Percentiles rank a stretch among this genome's conserved stretches.
These are phyloP conservation scores for Cephalopachus bancanus DNA, from an alignment of 2,797 vertebrate genomes.

Conservation along the genomic window DNA sequence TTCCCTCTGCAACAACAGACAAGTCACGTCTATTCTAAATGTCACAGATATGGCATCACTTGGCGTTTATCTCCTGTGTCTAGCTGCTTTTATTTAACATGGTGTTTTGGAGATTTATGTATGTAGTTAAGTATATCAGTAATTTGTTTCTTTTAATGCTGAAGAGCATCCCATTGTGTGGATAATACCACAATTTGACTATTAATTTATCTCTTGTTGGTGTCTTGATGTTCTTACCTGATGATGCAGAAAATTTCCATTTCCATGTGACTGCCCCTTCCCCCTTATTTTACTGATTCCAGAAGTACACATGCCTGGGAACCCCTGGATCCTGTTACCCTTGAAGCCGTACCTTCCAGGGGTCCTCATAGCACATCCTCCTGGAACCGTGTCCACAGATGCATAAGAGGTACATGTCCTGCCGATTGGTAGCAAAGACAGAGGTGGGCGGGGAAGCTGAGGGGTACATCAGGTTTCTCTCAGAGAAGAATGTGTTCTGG, in stretches of 20 bases:
- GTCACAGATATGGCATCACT: rapidly evolving
- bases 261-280: rapidly evolving
- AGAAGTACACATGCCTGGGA: not conserved
- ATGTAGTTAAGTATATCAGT: not conserved
- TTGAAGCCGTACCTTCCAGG: not conserved
- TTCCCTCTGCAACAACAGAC: not conserved
- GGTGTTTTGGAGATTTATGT: not conserved
- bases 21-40: rapidly evolving
- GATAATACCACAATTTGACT: not conserved
- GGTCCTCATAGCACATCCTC: not conserved
- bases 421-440: not conserved
- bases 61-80: not conserved
- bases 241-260: not conserved
- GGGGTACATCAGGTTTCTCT: not conserved
- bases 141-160: not conserved
- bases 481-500: not conserved
- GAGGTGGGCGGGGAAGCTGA: not conserved
- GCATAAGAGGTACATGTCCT: rapidly evolving
- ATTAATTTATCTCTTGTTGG: not conserved
- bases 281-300: not conserved
- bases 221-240: not conserved
- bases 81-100: not conserved
- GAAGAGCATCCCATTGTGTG: not conserved
- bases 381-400: not conserved
- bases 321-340: not conserved